Conservation (phyloP, 30 jellyfish, hydroid and myxozoan genomes). For the Aurelia sp. region DNA sequence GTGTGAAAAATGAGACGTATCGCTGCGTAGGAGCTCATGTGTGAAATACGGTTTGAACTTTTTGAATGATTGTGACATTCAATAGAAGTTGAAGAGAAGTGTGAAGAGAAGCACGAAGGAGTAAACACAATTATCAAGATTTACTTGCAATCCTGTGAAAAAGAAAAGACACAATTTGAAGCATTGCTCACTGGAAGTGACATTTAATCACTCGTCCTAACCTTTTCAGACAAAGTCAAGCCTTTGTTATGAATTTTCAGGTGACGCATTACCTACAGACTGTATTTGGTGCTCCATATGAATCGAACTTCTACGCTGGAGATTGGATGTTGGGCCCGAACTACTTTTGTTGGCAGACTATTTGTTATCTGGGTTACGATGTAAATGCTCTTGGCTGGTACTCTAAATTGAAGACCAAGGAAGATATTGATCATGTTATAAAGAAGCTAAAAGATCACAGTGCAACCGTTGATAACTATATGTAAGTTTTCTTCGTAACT, state of each 20-base stretch:
- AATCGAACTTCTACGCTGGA: slow-evolving; percentile 85
- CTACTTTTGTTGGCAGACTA: slow-evolving; percentile 89
- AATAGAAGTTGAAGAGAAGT: no score
- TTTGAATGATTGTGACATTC: no score
- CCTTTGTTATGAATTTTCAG: slow-evolving; percentile 21
- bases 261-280: slow-evolving; percentile 69
- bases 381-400: slow-evolving; percentile 60
- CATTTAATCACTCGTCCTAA: no score
- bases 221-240: no score
- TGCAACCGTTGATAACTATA: slow-evolving; percentile 63
- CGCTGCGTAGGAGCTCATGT: no score
- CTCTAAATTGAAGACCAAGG: slow-evolving; percentile 49
- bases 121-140: no score
- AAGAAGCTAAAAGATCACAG: slow-evolving; percentile 51
- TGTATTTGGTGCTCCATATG: slow-evolving; percentile 73
- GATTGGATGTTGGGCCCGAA: slow-evolving; percentile 99
- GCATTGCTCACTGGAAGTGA: no score
- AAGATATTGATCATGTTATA: slow-evolving; percentile 55
- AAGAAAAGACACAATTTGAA: no score
- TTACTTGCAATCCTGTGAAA: no score
- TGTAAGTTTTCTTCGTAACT: slow-evolving; percentile 50
- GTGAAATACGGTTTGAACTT: no score
- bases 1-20: no score
- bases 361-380: slow-evolving; percentile 70
- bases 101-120: no score